Percentiles rank a stretch among this genome's conserved stretches.
Evolutionary conservation across 2,797 vertebrate species (phyloP).

Genomic region (Sebastiscus albofasciatus): DNA sequence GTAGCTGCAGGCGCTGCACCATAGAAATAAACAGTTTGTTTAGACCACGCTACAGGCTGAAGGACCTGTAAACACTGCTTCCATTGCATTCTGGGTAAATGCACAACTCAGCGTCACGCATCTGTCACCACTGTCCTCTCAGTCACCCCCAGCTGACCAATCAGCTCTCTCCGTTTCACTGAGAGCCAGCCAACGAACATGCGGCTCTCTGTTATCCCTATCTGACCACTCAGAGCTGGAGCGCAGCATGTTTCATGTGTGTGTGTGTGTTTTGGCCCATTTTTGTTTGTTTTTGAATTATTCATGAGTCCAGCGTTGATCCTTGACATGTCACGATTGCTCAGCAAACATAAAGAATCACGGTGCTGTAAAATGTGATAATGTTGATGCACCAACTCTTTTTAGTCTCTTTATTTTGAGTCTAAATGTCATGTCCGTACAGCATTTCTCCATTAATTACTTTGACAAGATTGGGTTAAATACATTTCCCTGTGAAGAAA

Average conservation of each 20-base stretch:
- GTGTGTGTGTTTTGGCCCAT: constrained; percentile 27
- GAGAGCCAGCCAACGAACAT: constrained; percentile 50
- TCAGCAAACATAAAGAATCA: constrained; percentile 49
- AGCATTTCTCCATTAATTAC: neutral
- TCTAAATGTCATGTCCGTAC: constrained; percentile 7
- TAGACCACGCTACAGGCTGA: constrained; percentile 69
- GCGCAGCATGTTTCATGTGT: constrained; percentile 14
- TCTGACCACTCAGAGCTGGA: constrained; percentile 44
- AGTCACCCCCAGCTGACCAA: constrained; percentile 76
- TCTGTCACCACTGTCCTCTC: constrained; percentile 77
- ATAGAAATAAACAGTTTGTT: constrained; percentile 81
- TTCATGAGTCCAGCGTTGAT: constrained; percentile 59
- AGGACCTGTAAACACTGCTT: constrained; percentile 74
- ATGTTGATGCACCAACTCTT: constrained; percentile 14
- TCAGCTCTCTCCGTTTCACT: constrained; percentile 27
- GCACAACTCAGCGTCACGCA: constrained; percentile 72
- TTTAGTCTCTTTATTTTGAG: constrained; percentile 7
- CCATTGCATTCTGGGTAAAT: constrained; percentile 77
- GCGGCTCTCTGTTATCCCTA: constrained; percentile 36
- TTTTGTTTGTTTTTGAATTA: constrained; percentile 65
- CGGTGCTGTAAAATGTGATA: constrained; percentile 33
- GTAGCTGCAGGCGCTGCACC: constrained; percentile 70
- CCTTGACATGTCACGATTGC: constrained; percentile 53
- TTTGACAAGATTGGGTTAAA: constrained; percentile 20
- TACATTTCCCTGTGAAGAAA: constrained; percentile 32